Evolutionary conservation across 1,140 invertebrate species (phyloP), one percentile per base, ranked within the genome.

Genomic region (Chelonus insularis): DNA sequence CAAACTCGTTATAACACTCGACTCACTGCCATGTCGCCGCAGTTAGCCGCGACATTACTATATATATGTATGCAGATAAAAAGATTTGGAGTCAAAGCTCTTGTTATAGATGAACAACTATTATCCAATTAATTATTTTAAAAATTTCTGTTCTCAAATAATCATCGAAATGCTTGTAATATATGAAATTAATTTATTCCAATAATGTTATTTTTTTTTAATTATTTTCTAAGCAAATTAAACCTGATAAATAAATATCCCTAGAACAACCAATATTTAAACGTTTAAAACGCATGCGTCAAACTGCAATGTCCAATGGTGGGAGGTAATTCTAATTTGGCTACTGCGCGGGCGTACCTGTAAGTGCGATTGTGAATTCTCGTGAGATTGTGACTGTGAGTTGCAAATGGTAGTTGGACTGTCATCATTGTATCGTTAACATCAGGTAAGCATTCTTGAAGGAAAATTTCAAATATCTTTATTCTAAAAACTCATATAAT

Each of bases 361-460:
- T 25, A 5, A 11, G 21, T 21, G 11, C n/a, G 3, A 11, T 50
- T 50, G 47, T 32, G 45, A 11, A 5, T 64, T 4, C 54, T 43
- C 16, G 41, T 34, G 25, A 52, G 50, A n/a, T 45, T 32, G 16
- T 16, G 55, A 43, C 21, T 57, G 52, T 37, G 36, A 51, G 57
- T 51, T 50, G 58, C 58, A 60, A 60, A 60, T 60, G 58, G 58
- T 54, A 37, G 58, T 51, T 48, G 50, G 36, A 54, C 39, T 60
- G 48, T 60, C 58, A 54, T 54, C 23, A 25, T 60, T 54, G 50
- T 34, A 52, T 51, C 58, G 48, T 60, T 52, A 41, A 60, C 58
- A 43, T 60, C 48, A 45, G 37, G 37, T 45, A 60, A 11, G 50
- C 21, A 41, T 54, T 32, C 41, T 21, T 51, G 51, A 20, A 32